phyloP scores from a whole-genome alignment of 2,113 vertebrate genomes.

The Stigmatopora argus region DNA sequence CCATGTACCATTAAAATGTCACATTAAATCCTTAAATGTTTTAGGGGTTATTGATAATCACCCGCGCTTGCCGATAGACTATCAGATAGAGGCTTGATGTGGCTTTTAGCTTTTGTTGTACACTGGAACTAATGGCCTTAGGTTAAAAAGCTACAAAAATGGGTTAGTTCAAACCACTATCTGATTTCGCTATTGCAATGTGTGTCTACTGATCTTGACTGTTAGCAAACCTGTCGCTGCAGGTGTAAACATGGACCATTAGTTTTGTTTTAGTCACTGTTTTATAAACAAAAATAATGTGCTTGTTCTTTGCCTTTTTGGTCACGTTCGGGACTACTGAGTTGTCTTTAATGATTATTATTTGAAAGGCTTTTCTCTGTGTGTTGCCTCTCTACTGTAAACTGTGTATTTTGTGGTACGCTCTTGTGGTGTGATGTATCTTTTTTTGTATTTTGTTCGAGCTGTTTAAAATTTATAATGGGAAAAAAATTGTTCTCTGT shows the following conservation, averaged over 20 bases:
- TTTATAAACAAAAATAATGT: conserved; percentile 47
- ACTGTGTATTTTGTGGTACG: conserved; percentile 75
- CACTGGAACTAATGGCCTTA: conserved; percentile 62
- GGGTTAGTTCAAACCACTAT: conserved; percentile 51
- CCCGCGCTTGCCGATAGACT: conserved; percentile 2
- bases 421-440: conserved; percentile 69
- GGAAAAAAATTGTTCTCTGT: conserved; percentile 40
- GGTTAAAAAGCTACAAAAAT: conserved; percentile 7
- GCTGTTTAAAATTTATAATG: conserved; percentile 72
- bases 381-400: conserved; percentile 59
- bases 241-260: conserved; percentile 33
- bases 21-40: conserved; percentile 11
- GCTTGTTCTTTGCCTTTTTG: conserved; percentile 32
- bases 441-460: conserved; percentile 56
- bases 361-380: conserved; percentile 47
- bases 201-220: conserved; percentile 55
- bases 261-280: conserved; percentile 35
- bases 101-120: conserved; percentile 47
- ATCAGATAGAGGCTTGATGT: conserved; percentile 22
- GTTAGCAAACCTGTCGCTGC: conserved; percentile 48
- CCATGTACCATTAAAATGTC: conserved; percentile 19
- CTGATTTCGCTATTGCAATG: conserved; percentile 28
- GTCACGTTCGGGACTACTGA: conserved; percentile 71
- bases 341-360: conserved; percentile 39
- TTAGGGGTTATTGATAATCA: neutral